These are phyloP conservation scores for Xestia c-nigrum DNA, from an alignment of 2,888 invertebrate species.

Conservation along the genomic window DNA sequence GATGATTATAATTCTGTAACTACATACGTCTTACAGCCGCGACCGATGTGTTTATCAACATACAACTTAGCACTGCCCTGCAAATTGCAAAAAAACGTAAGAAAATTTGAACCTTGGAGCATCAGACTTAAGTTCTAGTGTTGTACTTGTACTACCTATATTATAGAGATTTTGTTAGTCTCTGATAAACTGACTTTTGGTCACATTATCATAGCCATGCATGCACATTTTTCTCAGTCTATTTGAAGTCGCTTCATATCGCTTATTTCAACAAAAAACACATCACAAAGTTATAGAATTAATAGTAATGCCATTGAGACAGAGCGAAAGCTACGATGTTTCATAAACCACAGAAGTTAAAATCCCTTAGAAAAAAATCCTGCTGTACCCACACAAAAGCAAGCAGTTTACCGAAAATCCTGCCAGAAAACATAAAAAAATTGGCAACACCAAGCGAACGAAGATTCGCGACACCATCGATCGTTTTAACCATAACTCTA, in stretches of 20 bases:
- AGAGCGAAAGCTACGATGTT: neutral
- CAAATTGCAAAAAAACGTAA: no score
- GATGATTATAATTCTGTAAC: no score
- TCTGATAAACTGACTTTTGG: neutral
- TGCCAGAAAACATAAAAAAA: constrained; percentile 18
- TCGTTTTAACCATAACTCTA: constrained; percentile 66
- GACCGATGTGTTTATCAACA: no score
- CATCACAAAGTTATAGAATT: neutral
- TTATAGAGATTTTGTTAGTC: neutral
- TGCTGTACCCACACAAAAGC: neutral
- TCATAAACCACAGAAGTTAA: neutral
- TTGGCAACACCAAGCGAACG: constrained; percentile 31
- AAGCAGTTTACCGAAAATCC: constrained; percentile 2
- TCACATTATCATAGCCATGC: neutral
- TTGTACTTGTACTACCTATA: neutral
- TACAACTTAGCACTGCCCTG: no score
- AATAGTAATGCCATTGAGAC: neutral
- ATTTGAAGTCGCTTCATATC: neutral
- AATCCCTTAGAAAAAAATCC: neutral
- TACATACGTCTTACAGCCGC: no score
- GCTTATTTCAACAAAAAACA: no score
- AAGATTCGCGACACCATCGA: constrained; percentile 66
- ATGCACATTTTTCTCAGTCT: neutral
- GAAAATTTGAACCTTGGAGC: no score
- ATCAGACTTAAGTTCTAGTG: no score